These are phyloP conservation scores for Papilio glaucus DNA, from an alignment of 1,140 invertebrate genomes.

Conservation along the genomic window DNA sequence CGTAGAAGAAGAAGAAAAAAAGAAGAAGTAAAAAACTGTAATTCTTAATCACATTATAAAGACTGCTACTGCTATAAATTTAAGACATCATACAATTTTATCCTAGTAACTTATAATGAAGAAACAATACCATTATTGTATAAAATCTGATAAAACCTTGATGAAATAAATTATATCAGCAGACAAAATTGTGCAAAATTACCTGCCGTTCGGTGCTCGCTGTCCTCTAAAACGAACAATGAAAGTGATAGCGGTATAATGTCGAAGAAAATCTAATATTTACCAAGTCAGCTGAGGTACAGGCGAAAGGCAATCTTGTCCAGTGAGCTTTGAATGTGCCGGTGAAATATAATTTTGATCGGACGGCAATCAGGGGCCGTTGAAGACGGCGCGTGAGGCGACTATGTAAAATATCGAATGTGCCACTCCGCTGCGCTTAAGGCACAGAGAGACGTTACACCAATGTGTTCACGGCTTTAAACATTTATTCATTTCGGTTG, in stretches of 20 bases:
- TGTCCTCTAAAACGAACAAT: conserved; percentile 22
- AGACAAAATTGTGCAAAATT: conserved; percentile 18
- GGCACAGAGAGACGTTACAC: conserved; percentile 35
- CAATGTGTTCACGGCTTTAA: conserved; percentile 27
- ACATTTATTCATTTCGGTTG: conserved; percentile 29
- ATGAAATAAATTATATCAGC: conserved; percentile 16
- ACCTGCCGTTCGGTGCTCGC: neutral
- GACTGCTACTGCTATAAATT: too few relatives aligned
- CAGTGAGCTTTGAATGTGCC: conserved; percentile 77
- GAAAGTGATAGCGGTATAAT: conserved; percentile 47
- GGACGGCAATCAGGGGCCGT: conserved; percentile 83
- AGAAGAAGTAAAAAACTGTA: too few relatives aligned
- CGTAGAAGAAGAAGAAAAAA: too few relatives aligned
- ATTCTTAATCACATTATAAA: too few relatives aligned
- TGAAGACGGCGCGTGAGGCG: conserved; percentile 82
- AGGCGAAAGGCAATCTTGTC: conserved; percentile 74
- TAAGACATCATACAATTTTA: too few relatives aligned
- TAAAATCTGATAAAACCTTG: conserved; percentile 7
- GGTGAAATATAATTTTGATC: conserved; percentile 84
- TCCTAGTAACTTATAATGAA: neutral
- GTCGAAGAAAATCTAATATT: conserved; percentile 59
- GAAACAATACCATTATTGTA: neutral
- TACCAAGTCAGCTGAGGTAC: conserved; percentile 52
- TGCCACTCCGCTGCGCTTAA: conserved; percentile 56
- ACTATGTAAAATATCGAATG: conserved; percentile 80